phyloP scores from a whole-genome alignment of 2,888 invertebrate species.

The Amiota communis region DNA sequence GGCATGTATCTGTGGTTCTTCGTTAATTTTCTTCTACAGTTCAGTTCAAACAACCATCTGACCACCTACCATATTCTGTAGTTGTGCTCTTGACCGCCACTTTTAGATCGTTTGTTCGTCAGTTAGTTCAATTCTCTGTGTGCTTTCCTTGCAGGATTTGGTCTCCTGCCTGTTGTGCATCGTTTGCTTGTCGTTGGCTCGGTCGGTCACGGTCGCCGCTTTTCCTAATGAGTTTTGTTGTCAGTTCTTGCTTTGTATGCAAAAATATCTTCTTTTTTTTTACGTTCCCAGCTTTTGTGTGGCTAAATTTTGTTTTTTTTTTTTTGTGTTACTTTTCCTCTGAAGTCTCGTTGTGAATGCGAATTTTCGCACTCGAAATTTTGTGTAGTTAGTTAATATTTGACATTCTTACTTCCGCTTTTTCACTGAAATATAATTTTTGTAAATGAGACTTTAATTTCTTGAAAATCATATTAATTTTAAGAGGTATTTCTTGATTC shows the following conservation, averaged over 20 bases:
- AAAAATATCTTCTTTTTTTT: constrained; percentile 39
- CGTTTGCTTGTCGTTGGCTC: background rate
- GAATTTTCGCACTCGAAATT: constrained; percentile 6
- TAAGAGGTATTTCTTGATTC: too few species aligned
- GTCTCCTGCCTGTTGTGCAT: background rate
- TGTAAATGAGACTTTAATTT: too few species aligned
- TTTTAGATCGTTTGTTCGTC: constrained; percentile 3
- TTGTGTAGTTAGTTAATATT: constrained; percentile 59
- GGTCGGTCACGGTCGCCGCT: constrained; percentile 62
- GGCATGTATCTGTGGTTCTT: too few species aligned
- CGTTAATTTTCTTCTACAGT: too few species aligned
- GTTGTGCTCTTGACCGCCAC: background rate
- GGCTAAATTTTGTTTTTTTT: constrained; percentile 34
- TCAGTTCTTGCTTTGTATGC: constrained; percentile 56
- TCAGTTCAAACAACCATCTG: too few species aligned
- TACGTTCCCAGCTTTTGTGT: background rate
- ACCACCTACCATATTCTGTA: too few species aligned
- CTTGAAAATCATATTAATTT: too few species aligned
- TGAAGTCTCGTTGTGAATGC: constrained; percentile 11
- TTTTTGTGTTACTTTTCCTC: constrained; percentile 34
- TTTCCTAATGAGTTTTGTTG: constrained; percentile 66
- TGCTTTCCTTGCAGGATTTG: constrained; percentile 4
- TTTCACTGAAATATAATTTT: too few species aligned
- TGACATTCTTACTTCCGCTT: constrained; percentile 44
- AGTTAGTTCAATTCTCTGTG: background rate